Percentiles rank a stretch among this genome's conserved stretches.
These are phyloP conservation scores for Chrysochloris asiatica DNA, from an alignment of 2,113 vertebrate genomes.

Conservation along the genomic window DNA sequence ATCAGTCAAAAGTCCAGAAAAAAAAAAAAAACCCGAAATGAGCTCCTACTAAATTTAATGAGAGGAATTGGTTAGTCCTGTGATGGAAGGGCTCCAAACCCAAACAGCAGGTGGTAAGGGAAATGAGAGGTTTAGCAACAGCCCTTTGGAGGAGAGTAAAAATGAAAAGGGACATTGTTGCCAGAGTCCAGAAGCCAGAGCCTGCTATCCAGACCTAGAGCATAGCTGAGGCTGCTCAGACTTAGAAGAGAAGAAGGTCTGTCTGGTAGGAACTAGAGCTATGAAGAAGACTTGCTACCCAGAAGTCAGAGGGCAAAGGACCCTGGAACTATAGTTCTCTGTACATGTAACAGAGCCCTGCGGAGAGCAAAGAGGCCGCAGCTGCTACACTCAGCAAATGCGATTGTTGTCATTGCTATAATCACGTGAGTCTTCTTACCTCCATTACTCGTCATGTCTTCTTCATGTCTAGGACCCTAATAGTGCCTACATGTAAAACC, in stretches of 20 bases:
- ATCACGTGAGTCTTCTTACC: neutral
- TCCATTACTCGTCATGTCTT: neutral
- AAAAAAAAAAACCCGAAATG: neutral
- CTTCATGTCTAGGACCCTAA: neutral
- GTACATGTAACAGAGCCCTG: neutral
- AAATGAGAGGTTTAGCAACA: neutral
- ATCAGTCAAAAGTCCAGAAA: too few species aligned
- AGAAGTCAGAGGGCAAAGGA: neutral
- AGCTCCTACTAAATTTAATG: neutral
- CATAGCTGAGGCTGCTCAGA: accelerated
- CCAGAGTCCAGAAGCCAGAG: neutral
- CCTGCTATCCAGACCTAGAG: neutral
- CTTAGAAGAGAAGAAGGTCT: neutral
- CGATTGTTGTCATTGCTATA: neutral
- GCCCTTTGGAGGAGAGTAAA: neutral
- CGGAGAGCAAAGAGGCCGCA: neutral
- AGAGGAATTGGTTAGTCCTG: neutral
- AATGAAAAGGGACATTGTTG: neutral
- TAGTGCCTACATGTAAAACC: neutral
- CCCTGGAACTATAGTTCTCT: neutral
- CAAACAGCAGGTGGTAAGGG: neutral
- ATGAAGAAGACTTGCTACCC: neutral
- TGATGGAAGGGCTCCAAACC: neutral
- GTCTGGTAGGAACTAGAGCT: neutral
- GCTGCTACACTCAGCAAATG: too few species aligned